These are phyloP conservation scores for Hydrozoanthus gracilis DNA, from an alignment of 92 coral and sea anemone species.

Conservation along the genomic window DNA sequence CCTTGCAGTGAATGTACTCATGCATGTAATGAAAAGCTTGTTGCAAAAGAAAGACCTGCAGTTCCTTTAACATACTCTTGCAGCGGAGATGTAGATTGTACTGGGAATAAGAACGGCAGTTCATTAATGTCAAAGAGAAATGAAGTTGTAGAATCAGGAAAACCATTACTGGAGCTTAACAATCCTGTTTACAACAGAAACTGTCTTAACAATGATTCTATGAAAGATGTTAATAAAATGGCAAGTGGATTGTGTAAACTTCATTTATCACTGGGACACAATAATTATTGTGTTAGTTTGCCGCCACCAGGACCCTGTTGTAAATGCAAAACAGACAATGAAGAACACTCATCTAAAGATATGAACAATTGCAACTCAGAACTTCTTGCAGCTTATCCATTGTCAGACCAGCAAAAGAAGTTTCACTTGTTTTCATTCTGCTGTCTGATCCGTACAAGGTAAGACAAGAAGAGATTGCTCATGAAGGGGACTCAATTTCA, in stretches of 20 bases:
- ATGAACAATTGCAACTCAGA: background rate
- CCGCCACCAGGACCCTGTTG: background rate
- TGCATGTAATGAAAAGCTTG: background rate
- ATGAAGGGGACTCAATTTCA: background rate
- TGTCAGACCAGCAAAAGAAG: background rate
- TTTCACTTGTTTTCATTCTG: constrained; percentile 37
- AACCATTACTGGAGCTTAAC: background rate
- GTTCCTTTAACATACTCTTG: background rate
- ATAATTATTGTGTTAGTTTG: too few species aligned
- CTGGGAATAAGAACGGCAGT: background rate
- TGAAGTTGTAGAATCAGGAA: background rate
- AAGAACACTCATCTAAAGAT: background rate
- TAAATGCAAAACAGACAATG: background rate
- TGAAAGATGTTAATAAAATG: background rate
- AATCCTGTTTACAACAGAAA: background rate
- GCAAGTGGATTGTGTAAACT: background rate
- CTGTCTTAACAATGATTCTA: background rate
- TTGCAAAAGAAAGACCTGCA: background rate
- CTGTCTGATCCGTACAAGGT: constrained; percentile 43
- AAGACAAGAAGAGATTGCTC: background rate
- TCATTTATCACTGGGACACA: background rate
- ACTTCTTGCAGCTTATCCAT: background rate
- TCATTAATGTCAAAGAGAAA: background rate
- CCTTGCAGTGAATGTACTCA: background rate
- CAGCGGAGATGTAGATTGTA: background rate